A percentile compares a stretch with the other conserved stretches of the same genome.
These are phyloP conservation scores for Potorous gilbertii DNA, from an alignment of 2,797 vertebrate genomes.

Conservation along the genomic window DNA sequence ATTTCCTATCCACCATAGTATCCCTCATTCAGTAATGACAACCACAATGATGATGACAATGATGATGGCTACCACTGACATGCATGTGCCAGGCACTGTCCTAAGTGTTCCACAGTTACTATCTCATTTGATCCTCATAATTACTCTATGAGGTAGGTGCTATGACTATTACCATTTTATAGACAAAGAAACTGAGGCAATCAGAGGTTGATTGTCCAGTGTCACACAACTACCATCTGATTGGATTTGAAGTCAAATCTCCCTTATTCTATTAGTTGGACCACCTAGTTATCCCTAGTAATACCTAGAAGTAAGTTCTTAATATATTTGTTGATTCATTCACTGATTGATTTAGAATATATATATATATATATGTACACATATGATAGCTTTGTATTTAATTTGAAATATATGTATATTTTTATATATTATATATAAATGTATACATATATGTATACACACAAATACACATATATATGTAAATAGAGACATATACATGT, in stretches of 20 bases:
- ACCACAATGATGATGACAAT: background rate
- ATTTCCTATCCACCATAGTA: background rate
- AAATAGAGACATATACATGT: fast-evolving
- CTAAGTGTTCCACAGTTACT: background rate
- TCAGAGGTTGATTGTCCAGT: background rate
- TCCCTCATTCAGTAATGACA: background rate
- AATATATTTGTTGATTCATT: background rate
- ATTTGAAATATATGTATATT: background rate
- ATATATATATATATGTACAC: background rate
- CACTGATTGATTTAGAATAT: background rate
- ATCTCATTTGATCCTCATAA: background rate
- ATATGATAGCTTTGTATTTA: background rate
- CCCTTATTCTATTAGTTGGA: background rate
- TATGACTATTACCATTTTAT: background rate
- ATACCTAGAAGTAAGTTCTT: background rate
- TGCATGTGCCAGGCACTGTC: background rate
- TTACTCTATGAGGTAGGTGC: background rate
- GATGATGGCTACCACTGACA: background rate
- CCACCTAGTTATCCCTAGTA: background rate
- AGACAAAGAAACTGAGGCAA: background rate
- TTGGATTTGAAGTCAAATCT: background rate
- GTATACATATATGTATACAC: too few species aligned
- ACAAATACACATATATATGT: background rate
- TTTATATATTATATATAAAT: background rate
- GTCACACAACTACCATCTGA: background rate